Evolutionary conservation across 2,113 vertebrate species (phyloP).

Genomic region (Eubucco bourcierii): DNA sequence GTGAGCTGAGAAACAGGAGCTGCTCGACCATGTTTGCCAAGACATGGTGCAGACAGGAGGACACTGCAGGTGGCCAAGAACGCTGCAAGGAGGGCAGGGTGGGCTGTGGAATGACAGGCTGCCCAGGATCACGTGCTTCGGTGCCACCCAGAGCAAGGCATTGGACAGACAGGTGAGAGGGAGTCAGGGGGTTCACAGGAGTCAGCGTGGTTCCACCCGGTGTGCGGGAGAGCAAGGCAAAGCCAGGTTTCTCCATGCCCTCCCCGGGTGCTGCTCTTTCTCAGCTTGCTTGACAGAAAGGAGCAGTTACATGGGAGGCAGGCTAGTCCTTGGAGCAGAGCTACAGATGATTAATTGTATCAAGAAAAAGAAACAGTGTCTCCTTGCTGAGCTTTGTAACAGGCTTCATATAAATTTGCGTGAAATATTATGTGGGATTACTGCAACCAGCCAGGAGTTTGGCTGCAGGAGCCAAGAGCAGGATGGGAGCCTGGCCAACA

Average conservation of each 20-base stretch:
- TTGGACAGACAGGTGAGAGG: background rate
- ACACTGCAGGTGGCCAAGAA: background rate
- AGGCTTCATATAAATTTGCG: conserved; percentile 72
- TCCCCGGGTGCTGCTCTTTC: background rate
- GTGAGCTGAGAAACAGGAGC: background rate
- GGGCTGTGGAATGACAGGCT: background rate
- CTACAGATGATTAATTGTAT: conserved; percentile 75
- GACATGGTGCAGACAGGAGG: background rate
- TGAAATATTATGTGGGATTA: conserved; percentile 80
- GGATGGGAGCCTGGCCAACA: conserved; percentile 68
- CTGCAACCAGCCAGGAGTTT: conserved; percentile 65
- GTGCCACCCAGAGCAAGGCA: background rate
- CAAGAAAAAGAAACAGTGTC: conserved; percentile 73
- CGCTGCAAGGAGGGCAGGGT: background rate
- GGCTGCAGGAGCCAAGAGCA: conserved; percentile 63
- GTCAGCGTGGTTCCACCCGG: background rate
- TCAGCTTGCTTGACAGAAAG: background rate
- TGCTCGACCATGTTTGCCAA: background rate
- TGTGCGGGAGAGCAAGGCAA: background rate
- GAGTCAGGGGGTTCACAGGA: conserved; percentile 1
- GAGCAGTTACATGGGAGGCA: conserved; percentile 24
- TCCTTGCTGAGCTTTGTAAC: conserved; percentile 72
- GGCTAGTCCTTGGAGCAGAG: conserved; percentile 21
- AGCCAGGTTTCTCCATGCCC: background rate
- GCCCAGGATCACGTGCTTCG: rapidly evolving